phyloP scores from a whole-genome alignment of 2,797 vertebrate species.

The Cossypha heuglini region DNA sequence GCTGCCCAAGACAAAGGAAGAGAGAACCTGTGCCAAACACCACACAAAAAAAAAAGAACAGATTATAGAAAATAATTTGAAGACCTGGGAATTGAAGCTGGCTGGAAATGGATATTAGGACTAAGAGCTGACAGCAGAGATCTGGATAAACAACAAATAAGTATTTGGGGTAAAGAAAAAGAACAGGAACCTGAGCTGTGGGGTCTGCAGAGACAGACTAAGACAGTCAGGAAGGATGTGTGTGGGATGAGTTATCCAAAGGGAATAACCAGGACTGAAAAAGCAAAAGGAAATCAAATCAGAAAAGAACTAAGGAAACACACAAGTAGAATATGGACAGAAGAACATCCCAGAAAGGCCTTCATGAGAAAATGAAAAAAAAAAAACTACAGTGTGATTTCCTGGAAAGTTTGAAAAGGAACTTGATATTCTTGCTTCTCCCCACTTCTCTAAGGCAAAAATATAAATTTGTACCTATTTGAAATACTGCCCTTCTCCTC shows the following conservation, averaged over 20 bases:
- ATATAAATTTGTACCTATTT: neutral
- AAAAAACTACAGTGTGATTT: neutral
- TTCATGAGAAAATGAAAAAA: neutral
- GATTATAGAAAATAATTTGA: neutral
- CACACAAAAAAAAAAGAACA: neutral
- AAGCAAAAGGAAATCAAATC: neutral
- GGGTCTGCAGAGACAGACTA: neutral
- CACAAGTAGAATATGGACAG: neutral
- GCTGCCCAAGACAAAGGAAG: neutral
- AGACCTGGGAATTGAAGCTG: neutral
- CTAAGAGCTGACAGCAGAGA: neutral
- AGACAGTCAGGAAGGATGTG: neutral
- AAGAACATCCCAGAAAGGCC: neutral
- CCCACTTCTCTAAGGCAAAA: neutral
- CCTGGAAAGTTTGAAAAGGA: neutral
- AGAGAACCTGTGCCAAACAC: neutral
- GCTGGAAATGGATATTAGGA: neutral
- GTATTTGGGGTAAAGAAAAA: neutral
- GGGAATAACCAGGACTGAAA: neutral
- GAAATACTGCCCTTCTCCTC: neutral
- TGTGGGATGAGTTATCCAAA: neutral
- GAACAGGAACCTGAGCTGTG: neutral
- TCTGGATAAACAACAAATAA: neutral
- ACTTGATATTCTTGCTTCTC: neutral
- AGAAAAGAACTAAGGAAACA: neutral